Base-by-base conservation (phyloP, 2,888 invertebrate genomes). In the Tridacna crocea region DNA sequence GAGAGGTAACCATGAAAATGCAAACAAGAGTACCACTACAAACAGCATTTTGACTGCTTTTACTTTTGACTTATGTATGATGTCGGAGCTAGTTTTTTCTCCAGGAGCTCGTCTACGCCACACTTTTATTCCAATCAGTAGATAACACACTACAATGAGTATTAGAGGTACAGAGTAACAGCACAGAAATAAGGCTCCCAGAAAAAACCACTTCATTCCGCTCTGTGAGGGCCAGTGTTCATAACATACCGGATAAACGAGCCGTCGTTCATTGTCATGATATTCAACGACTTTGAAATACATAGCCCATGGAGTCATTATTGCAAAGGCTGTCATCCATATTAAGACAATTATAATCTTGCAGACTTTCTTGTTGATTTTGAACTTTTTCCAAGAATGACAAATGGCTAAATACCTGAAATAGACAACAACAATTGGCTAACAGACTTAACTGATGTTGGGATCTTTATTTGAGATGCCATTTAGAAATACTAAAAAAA, bases 21-120 rank as follows among this genome's bases (percentile, higher is more conserved):
- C 98, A 94, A 98, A 98, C n/a, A 98, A 95, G 78, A 98, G 97
- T 26, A 98, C 98, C 55, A 98, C 98, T 24, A 97, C 97, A 0
- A 98, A 97, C 82, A 98, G 95, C 98, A 98, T 98, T 95, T 98
- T 98, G 27, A 98, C 97, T 65, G 98, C 98, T 95, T 98, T 98
- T 60, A 98, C 97, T 95, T 98, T 98, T 65, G 98, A 98, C 94
- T 98, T 98, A 92, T 98, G 91, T n/a, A 93, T 92, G 51, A 92
- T 89, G 24, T 90, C 89, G 12, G 88, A 87, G 51, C 90, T 91
- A 2, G 91, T 86, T 19, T 98, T 97, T 93, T 98, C 98, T 0
- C 97, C 97, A 0, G 98, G 98, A 88, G 98, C 98, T 87, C 97
- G 96, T 58, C 98, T 95, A 85, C 97, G 96, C 96, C 97, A 98